phyloP scores from a whole-genome alignment of 2,888 invertebrate species.

The Agrotis clavis region DNA sequence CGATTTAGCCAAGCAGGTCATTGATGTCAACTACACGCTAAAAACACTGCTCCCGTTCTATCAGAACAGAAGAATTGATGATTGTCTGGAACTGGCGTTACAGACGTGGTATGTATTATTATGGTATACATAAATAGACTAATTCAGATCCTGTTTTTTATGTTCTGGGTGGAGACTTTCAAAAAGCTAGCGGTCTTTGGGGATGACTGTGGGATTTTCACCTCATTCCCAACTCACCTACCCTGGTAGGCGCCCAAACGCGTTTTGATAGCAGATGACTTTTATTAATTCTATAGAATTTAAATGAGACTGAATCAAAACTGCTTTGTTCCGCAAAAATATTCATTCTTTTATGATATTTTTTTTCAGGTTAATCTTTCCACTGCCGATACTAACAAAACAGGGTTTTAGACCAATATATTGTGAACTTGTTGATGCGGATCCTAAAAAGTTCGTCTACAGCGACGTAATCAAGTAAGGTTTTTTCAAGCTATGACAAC shows the following conservation, averaged over 20 bases:
- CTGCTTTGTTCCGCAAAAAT: not conserved
- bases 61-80: conserved; percentile 84
- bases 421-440: conserved; percentile 89
- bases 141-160: not conserved
- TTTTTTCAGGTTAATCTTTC: conserved; percentile 76
- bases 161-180: too few relatives aligned
- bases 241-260: too few relatives aligned
- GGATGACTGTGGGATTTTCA: too few relatives aligned
- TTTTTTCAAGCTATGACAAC: not conserved
- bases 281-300: conserved; percentile 2
- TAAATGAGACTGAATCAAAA: not conserved
- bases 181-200: too few relatives aligned
- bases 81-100: conserved; percentile 75
- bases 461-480: conserved; percentile 86
- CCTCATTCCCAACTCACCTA: too few relatives aligned
- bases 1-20: conserved; percentile 92
- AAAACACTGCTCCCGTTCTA: conserved; percentile 93
- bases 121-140: not conserved
- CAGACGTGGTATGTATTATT: conserved; percentile 79
- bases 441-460: conserved; percentile 91
- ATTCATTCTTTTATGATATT: not conserved
- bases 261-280: too few relatives aligned
- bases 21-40: conserved; percentile 93
- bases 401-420: conserved; percentile 90
- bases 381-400: conserved; percentile 70